Evolutionary conservation across 2,888 invertebrate species (phyloP), one percentile per base, ranked within the genome.

Genomic region (Epiperipatus broadwayi): DNA sequence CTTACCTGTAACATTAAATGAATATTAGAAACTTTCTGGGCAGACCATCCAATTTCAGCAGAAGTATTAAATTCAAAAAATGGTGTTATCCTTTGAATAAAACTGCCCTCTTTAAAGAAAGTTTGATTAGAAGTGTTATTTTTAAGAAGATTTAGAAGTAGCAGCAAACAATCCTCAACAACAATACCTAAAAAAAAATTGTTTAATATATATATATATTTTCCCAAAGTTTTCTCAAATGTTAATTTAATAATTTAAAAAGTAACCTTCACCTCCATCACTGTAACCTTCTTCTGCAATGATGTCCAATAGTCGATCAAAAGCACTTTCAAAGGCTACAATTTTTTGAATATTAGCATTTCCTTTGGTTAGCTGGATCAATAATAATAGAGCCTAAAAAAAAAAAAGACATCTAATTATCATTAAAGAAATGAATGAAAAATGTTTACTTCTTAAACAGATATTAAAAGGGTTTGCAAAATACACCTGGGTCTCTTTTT

Each of bases 341-440:
- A 99, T 93, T 64, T 95, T 97, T 59, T 95, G 93, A 51, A 95
- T 87, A 58, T 89, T 93, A 0, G 89, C 81, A 63, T 97, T 93
- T 10, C 79, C 78, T 67, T 79, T 78, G 0, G 93, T 93, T 49
- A 99, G 61, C 52, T 87, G 83, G 45, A 83, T 83, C 0, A 99
- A 66, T 34, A 99, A 64, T 4, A 97, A 61, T 7, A 99, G 62
- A 0, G 85, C 72, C 71, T 74, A 53, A 16, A 56, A 56, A 41
- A 49, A 33, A 45, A 40, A 14, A 40, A 39, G 7, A 12, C 19
- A 18, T 16, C 12, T 31, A 32, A 7, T 31, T 31, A 35, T 20
- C 10, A 32, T 22, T 14, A 21, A 12, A n/a, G n/a, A n/a, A n/a
- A n/a, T n/a, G n/a, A n/a, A n/a, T n/a, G n/a, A n/a, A n/a, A n/a